Evolutionary conservation across 37 sponge, comb jelly and placozoan genomes (phyloP), one percentile per base, ranked within the genome.

Genomic region (Corticium candelabrum): DNA sequence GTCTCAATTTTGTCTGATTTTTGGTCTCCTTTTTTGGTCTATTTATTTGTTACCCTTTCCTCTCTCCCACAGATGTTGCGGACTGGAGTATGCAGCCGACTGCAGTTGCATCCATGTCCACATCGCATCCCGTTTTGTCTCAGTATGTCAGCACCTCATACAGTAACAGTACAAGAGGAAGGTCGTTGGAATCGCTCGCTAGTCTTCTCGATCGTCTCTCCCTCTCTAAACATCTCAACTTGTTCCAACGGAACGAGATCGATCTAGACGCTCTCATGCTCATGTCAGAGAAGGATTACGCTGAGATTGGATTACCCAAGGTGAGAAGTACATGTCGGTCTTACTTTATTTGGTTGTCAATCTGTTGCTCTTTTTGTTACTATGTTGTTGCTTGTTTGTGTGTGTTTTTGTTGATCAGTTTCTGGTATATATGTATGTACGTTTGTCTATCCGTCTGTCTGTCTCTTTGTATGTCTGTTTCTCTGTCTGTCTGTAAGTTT

Each of bases 241-340:
- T 91, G 34, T 91, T 91, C 38, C 72, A 93, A 90, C 70, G 75
- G 34, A 90, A 93, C 83, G 94, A 93, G 40, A 93, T 93, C 43
- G 94, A 93, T 68, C 62, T 87, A 62, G 74, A 85, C 41, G 94
- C 94, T 38, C 82, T 93, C 11, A 69, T 84, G 43, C 83, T 93
- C 3, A 93, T 93, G 94, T 80, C 84, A 7, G 90, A 93, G 32
- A 87, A 85, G 39, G 94, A 93, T 40, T 93, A 86, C 79, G 37
- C 82, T 36, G 94, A 93, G 78, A 83, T 93, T 21, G 94, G 90
- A 3, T 68, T 93, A 0, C 87, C 91, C 41, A 67, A 86, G 70
- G 90, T 86, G n/a, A 38, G 71, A 76, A 31, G 33, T 31, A 34
- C 68, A 68, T 68, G 68, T 35, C 41, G 38, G 41, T 37, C 41